Base-by-base conservation (phyloP, 2,797 vertebrate species). In the Forpus xanthops region DNA sequence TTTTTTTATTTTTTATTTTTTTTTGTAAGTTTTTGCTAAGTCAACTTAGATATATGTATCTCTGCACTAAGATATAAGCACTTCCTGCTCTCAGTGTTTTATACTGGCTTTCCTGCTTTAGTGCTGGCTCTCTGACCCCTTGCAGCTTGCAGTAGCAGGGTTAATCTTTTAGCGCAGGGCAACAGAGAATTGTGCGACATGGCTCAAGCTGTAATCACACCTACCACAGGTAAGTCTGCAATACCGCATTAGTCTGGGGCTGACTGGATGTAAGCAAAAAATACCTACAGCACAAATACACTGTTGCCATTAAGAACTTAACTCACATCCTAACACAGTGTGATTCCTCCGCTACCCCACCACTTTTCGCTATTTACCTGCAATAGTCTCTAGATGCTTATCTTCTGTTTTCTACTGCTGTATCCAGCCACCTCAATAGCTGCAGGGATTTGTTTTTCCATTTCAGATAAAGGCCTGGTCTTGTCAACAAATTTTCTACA, bases 121-220 rank as follows among this genome's bases (percentile, higher is more conserved):
- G 16, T 37, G 15, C 53, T 73, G 87, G 23, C 28, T 66, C 19
- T 82, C 74, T 75, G 72, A 95, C 52, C 41, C 17, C 27, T 60
- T 74, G 33, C 78, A 77, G 17, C 45, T 67, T 68, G 37, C 42
- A 72, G 60, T 85, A 89, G 80, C 49, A 66, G 66, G 76, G 66
- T 90, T 94, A 93, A 93, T 71, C 83, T 85, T 94, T 94, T 33
- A 85, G 30, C 82, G 87, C 70, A 72, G 37, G 33, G 24, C 62
- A 87, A 56, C 1, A 37, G 81, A 79, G 68, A 53, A 31, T 85
- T 49, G 44, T 74, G 41, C 72, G 87, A 61, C 49, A 30, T 16
- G 84, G 31, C 58, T 76, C 64, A 87, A 90, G 33, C 21, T 90
- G 55, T 83, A 87, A 77, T 89, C 78, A 85, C 56, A 65, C 9